A percentile compares a stretch with the other conserved stretches of the same genome.
Evolutionary conservation across 2,113 vertebrate genomes (phyloP).

Genomic region (Puma concolor): DNA sequence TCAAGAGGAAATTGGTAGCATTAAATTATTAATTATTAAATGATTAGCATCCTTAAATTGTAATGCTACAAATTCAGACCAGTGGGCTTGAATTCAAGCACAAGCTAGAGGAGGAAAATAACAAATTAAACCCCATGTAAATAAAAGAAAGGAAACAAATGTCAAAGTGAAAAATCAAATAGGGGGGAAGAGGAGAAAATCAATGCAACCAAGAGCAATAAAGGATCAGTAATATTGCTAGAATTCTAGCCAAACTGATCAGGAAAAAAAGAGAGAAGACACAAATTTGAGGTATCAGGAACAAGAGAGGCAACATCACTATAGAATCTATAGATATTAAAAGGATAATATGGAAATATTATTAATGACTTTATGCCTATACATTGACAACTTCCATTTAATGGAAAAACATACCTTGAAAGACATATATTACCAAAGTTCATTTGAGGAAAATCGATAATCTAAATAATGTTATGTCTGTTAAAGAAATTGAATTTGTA

Average conservation of each 20-base stretch:
- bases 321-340: neutral
- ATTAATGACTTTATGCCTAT: neutral
- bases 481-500: neutral
- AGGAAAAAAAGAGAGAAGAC: neutral
- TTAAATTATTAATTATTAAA: neutral
- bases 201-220: neutral
- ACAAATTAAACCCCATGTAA: neutral
- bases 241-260: neutral
- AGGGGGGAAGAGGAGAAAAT: neutral
- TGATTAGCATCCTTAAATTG: neutral
- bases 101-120: neutral
- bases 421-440: neutral
- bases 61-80: neutral
- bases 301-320: neutral
- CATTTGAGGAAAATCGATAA: neutral
- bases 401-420: neutral
- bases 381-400: neutral
- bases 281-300: neutral
- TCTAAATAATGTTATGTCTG: neutral
- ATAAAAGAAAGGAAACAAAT: neutral
- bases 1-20: neutral
- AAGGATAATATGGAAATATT: neutral
- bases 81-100: neutral
- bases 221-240: neutral
- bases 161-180: neutral